Evolutionary conservation across 92 coral and sea anemone genomes (phyloP).

Genomic region (Palythoa grandis): DNA sequence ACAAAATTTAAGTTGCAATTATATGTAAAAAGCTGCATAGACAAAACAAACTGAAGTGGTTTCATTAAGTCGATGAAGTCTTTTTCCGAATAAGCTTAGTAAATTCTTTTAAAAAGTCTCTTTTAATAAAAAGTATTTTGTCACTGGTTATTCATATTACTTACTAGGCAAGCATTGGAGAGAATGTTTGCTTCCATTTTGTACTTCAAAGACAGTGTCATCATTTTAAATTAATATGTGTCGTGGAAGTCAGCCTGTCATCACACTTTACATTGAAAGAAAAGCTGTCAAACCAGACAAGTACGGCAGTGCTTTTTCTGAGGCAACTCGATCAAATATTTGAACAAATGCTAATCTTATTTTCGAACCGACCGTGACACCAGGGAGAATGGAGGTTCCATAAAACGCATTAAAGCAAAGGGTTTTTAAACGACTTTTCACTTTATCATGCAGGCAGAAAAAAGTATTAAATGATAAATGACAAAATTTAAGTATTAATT

Average conservation of each 20-base stretch:
- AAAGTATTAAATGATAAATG: not conserved
- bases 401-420: not conserved
- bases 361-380: not conserved
- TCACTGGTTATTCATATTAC: not conserved
- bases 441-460: not conserved
- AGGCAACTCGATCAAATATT: slow-evolving; percentile 27
- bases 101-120: not conserved
- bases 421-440: not conserved
- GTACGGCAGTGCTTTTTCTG: not conserved
- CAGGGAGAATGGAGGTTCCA: not conserved
- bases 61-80: not conserved
- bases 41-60: not conserved
- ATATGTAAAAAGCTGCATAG: not conserved
- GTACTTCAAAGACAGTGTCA: not conserved
- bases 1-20: slow-evolving; percentile 10
- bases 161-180: not conserved
- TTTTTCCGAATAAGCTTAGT: not conserved
- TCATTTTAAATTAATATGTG: not conserved
- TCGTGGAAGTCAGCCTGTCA: not conserved
- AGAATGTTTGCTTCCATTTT: not conserved
- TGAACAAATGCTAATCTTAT: slow-evolving; percentile 16
- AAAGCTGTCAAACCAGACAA: not conserved
- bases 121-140: not conserved
- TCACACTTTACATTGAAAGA: not conserved
- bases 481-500: not conserved